Conservation (phyloP, 2,888 invertebrate genomes). For the Diplolepis rosae region DNA sequence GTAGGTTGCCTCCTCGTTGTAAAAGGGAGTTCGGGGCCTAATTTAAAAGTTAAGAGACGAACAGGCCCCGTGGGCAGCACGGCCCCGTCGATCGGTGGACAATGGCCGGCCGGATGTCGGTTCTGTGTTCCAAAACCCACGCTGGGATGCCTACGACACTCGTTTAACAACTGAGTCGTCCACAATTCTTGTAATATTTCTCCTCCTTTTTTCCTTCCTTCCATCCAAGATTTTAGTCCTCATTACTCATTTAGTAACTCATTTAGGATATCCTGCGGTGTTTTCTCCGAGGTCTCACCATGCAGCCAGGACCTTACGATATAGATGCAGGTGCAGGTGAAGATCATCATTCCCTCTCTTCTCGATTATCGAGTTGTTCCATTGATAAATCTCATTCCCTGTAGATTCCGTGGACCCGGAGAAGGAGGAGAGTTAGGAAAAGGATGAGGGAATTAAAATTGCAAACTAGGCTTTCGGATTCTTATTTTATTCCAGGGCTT, state of each 20-base stretch:
- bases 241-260: constrained; percentile 23
- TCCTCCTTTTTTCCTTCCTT: constrained; percentile 36
- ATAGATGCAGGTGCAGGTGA: constrained; percentile 51
- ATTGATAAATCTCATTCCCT: constrained; percentile 44
- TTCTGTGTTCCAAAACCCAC: constrained; percentile 66
- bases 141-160: constrained; percentile 56
- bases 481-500: constrained; percentile 8
- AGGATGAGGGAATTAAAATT: constrained; percentile 10
- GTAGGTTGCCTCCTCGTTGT: constrained; percentile 25
- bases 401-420: neutral
- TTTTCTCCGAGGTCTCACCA: constrained; percentile 13
- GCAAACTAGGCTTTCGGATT: constrained; percentile 2
- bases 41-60: constrained; percentile 43
- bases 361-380: constrained; percentile 38
- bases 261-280: constrained; percentile 14
- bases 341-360: constrained; percentile 33
- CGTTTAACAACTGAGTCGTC: constrained; percentile 47
- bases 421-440: neutral
- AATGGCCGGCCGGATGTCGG: constrained; percentile 66
- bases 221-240: neutral
- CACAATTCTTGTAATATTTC: constrained; percentile 48
- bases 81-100: constrained; percentile 62
- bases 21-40: constrained; percentile 31
- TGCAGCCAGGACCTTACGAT: constrained; percentile 48
- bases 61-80: constrained; percentile 50